Conservation (phyloP, 2,888 invertebrate species). For the Callimorpha dominula region DNA sequence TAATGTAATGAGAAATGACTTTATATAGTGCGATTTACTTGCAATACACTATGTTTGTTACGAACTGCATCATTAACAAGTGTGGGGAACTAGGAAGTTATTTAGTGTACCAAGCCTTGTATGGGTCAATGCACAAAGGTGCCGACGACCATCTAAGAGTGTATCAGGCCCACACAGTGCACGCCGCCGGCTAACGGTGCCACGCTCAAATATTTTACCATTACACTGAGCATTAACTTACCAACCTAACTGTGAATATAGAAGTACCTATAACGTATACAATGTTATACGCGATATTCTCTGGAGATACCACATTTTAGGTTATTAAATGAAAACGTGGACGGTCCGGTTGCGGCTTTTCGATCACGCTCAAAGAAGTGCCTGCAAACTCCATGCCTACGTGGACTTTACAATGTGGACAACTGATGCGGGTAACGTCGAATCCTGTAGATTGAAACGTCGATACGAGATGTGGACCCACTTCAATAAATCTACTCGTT, state of each 20-base stretch:
- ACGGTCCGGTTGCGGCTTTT: conserved; percentile 49
- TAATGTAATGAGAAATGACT: conserved; percentile 22
- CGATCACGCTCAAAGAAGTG: conserved; percentile 46
- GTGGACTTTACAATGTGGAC: conserved; percentile 51
- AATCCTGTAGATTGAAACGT: conserved; percentile 57
- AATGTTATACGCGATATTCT: conserved; percentile 27
- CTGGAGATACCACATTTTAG: conserved; percentile 38
- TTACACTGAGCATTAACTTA: conserved; percentile 47
- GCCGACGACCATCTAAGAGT: conserved; percentile 70
- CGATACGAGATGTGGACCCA: conserved; percentile 53
- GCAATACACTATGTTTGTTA: conserved; percentile 27
- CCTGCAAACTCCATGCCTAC: conserved; percentile 39
- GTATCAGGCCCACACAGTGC: conserved; percentile 55
- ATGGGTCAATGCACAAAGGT: conserved; percentile 83
- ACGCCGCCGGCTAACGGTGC: conserved; percentile 69
- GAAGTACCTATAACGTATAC: conserved; percentile 27
- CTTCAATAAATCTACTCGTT: conserved; percentile 55
- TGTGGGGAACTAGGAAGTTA: conserved; percentile 65
- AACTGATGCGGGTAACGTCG: conserved; percentile 53
- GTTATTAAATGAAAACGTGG: conserved; percentile 35
- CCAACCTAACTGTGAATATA: conserved; percentile 52
- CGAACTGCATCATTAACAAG: conserved; percentile 64
- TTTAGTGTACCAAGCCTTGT: conserved; percentile 71
- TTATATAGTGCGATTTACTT: conserved; percentile 14
- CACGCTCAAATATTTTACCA: conserved; percentile 74